Evolutionary conservation across 2,113 vertebrate genomes (phyloP).

Genomic region (Nothoprocta perdicaria): DNA sequence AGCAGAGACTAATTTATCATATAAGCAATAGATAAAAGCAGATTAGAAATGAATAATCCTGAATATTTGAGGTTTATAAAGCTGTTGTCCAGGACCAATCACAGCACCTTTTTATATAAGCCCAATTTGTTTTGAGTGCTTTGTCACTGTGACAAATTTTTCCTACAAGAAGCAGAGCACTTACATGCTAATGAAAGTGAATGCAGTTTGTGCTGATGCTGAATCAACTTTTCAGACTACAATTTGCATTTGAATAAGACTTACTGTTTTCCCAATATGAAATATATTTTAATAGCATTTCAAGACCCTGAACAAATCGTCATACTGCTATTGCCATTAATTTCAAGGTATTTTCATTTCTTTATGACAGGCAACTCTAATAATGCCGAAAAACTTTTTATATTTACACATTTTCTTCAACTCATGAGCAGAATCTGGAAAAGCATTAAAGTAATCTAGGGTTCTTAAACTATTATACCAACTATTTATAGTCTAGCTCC

Average conservation of each 20-base stretch:
- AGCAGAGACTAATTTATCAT: not conserved
- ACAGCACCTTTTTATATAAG: conserved; percentile 13
- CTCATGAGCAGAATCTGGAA: not conserved
- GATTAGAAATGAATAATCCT: conserved; percentile 11
- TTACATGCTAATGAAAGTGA: conserved; percentile 45
- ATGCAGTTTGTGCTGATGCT: conserved; percentile 9
- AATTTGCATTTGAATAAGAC: conserved; percentile 33
- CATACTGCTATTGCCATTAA: not conserved
- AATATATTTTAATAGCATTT: conserved; percentile 12
- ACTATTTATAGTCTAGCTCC: not conserved
- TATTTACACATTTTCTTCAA: not conserved
- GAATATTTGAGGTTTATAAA: not conserved
- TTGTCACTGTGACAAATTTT: not conserved
- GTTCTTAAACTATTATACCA: not conserved
- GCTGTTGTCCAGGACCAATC: not conserved
- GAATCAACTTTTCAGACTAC: conserved; percentile 38
- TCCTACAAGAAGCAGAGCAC: not conserved
- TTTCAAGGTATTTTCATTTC: conserved; percentile 13
- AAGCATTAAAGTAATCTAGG: not conserved
- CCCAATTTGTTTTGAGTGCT: not conserved
- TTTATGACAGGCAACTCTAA: not conserved
- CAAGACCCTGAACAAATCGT: conserved; percentile 28
- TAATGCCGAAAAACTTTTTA: not conserved
- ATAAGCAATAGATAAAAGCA: conserved; percentile 12
- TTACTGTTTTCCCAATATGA: not conserved